Conservation (phyloP, 2,113 vertebrate species). For the Osmerus eperlanus region DNA sequence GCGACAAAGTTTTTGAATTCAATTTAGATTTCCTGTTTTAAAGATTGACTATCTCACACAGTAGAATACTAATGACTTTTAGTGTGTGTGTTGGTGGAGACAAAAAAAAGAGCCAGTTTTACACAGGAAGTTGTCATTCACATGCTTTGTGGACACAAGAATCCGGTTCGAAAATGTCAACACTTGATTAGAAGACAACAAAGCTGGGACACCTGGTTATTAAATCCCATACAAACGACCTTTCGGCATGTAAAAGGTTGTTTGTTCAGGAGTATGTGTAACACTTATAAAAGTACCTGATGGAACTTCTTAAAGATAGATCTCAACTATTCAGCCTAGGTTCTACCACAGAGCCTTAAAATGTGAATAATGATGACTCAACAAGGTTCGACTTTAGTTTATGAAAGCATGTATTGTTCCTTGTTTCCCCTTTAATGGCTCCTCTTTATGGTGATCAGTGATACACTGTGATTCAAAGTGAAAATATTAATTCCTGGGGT, state of each 20-base stretch:
- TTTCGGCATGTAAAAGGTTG: background rate
- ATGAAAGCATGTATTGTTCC: too few relatives aligned
- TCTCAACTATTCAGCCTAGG: too few relatives aligned
- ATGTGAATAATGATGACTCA: too few relatives aligned
- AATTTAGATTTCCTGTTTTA: background rate
- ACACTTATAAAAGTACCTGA: too few relatives aligned
- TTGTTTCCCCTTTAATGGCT: too few relatives aligned
- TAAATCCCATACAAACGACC: slow-evolving; percentile 39
- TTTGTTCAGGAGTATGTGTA: slow-evolving; percentile 4
- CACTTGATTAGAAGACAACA: slow-evolving; percentile 51
- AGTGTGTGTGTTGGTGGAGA: too few relatives aligned
- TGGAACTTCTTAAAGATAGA: too few relatives aligned
- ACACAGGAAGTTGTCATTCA: slow-evolving; percentile 45
- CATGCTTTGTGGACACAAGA: slow-evolving; percentile 21
- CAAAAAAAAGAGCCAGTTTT: slow-evolving; percentile 12
- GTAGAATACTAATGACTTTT: background rate
- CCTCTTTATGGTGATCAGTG: too few relatives aligned
- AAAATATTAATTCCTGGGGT: too few relatives aligned
- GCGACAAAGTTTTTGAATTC: background rate
- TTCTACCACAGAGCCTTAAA: too few relatives aligned
- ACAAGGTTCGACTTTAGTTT: too few relatives aligned
- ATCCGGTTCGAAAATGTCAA: slow-evolving; percentile 48
- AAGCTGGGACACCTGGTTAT: slow-evolving; percentile 40
- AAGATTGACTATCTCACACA: background rate
- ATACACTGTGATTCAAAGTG: too few relatives aligned